A percentile compares a stretch with the other conserved stretches of the same genome.
These are phyloP conservation scores for Eclectus roratus DNA, from an alignment of 2,113 vertebrate species.

Conservation along the genomic window DNA sequence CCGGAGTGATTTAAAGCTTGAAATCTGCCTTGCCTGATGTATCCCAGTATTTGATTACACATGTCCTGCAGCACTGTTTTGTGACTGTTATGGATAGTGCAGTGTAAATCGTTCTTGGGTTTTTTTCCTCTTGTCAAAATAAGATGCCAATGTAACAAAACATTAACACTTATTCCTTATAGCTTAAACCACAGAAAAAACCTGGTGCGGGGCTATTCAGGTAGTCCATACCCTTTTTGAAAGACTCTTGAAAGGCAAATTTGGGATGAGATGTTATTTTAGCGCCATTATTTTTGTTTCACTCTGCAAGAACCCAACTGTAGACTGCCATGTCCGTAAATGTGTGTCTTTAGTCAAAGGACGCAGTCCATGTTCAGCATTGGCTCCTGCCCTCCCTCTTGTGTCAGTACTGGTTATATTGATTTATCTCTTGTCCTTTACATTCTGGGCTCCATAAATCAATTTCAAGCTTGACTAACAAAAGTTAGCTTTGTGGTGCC, in stretches of 20 bases:
- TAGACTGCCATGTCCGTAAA: rapidly evolving
- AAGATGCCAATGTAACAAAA: background rate
- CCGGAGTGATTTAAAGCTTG: constrained; percentile 26
- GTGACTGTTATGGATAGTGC: background rate
- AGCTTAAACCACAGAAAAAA: background rate
- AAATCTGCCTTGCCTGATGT: background rate
- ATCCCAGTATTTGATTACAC: background rate
- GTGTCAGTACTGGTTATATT: rapidly evolving
- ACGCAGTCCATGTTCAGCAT: rapidly evolving
- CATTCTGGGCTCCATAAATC: background rate
- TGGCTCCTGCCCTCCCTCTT: rapidly evolving
- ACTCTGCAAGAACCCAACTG: background rate
- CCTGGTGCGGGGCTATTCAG: background rate
- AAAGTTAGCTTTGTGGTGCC: background rate
- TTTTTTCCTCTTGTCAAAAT: background rate
- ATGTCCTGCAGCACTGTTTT: background rate
- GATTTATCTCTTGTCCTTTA: background rate
- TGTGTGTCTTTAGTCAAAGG: too few species aligned
- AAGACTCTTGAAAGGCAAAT: background rate
- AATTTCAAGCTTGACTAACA: background rate
- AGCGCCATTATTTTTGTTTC: background rate
- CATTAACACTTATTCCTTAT: background rate
- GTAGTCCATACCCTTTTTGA: background rate
- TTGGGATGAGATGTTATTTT: background rate
- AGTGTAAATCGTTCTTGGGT: background rate